Base-by-base conservation (phyloP, 2,888 invertebrate species). In the Scelioninae gen. 2 region DNA sequence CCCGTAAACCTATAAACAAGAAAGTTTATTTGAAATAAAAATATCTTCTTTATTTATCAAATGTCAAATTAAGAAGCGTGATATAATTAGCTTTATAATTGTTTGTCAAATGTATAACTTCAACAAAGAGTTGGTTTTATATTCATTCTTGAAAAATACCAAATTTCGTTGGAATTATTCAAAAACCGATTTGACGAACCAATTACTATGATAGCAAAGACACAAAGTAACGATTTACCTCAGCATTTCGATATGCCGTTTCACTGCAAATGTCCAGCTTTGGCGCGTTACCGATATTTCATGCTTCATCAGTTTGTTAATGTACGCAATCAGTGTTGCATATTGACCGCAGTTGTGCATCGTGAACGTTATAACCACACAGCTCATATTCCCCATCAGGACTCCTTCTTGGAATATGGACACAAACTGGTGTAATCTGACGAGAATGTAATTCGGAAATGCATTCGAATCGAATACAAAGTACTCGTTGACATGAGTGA, bases 361-460 rank as follows among this genome's bases (percentile, higher is more conserved):
- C 1, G 43, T 52, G 7, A 63, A 43, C 0, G 48, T 19, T 10
- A 43, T 33, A 9, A 63, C 50, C 19, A 63, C 18, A 6, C 61
- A 63, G 22, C 61, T 41, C 61, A 63, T 63, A 13, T 63, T 52
- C 0, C 39, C 52, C 61, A 63, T 63, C n/a, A 63, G 19, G 1
- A 63, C 25, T 10, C 61, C 61, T 6, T 10, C 5, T 9, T 41
- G 61, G 7, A 11, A 22, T 4, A 63, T 28, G 22, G 19, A 18
- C 0, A 41, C 1, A 3, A 31, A 22, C 13, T 63, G 61, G 16
- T 63, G 61, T 6, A 63, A 0, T 28, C 41, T 50, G 0, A 61
- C 61, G 7, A 52, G 16, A 11, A 15, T 2, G 3, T 39, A 39
- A 11, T 33, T 11, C 2, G 61, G 50, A 16, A 16, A 43, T 1